Evolutionary conservation across 1,140 invertebrate species (phyloP).

Genomic region (Nasonia giraulti): DNA sequence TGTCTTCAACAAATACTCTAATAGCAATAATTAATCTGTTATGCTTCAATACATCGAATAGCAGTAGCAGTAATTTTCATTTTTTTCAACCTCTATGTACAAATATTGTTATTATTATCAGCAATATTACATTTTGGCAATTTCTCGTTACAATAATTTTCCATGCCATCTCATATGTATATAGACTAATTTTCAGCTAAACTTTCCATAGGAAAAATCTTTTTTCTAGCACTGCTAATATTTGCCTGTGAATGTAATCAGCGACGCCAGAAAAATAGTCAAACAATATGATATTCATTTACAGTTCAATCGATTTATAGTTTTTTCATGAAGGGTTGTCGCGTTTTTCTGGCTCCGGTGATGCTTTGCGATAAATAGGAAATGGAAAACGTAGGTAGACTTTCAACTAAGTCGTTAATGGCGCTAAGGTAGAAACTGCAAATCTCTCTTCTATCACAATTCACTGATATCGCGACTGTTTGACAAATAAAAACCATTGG

Average conservation of each 20-base stretch:
- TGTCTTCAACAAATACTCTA: slow-evolving; percentile 22
- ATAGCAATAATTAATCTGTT: neutral
- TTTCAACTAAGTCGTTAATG: slow-evolving; percentile 32
- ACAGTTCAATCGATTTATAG: slow-evolving; percentile 31
- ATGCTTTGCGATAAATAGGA: slow-evolving; percentile 25
- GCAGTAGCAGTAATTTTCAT: slow-evolving; percentile 41
- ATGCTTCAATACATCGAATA: slow-evolving; percentile 33
- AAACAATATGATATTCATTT: slow-evolving; percentile 46
- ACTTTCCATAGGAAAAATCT: slow-evolving; percentile 51
- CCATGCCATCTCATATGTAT: neutral
- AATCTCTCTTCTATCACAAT: slow-evolving; percentile 49
- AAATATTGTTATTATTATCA: slow-evolving; percentile 16
- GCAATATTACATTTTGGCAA: slow-evolving; percentile 40
- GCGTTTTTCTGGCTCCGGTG: neutral
- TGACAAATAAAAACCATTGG: slow-evolving; percentile 38
- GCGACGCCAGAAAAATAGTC: slow-evolving; percentile 38
- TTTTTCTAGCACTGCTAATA: slow-evolving; percentile 47
- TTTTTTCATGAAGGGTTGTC: slow-evolving; percentile 3
- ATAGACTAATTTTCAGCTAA: slow-evolving; percentile 40
- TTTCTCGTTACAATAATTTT: slow-evolving; percentile 36
- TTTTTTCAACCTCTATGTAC: slow-evolving; percentile 35
- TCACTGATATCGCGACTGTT: slow-evolving; percentile 45
- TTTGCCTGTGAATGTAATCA: slow-evolving; percentile 40
- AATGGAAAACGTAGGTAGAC: slow-evolving; percentile 13
- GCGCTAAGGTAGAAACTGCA: slow-evolving; percentile 35